Conservation (phyloP, 2,888 invertebrate species). For the Charanyca ferruginea region DNA sequence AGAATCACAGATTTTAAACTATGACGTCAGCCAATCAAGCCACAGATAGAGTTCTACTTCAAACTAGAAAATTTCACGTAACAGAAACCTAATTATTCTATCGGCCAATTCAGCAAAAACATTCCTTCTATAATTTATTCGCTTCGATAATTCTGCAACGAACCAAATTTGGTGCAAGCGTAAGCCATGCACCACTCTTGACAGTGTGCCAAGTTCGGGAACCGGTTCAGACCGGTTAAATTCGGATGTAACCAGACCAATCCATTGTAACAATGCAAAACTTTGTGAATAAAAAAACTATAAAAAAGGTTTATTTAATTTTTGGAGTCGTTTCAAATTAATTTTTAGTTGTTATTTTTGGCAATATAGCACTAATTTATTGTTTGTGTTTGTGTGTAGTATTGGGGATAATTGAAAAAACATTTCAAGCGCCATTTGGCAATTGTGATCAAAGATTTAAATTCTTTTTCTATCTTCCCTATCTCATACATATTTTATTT, state of each 20-base stretch:
- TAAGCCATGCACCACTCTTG: constrained; percentile 73
- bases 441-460: neutral
- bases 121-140: constrained; percentile 59
- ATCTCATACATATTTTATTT: too few relatives aligned
- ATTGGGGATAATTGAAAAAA: constrained; percentile 39
- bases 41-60: constrained; percentile 32
- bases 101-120: constrained; percentile 61
- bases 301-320: constrained; percentile 65
- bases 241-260: constrained; percentile 71
- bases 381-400: constrained; percentile 25
- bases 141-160: constrained; percentile 59
- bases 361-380: constrained; percentile 57
- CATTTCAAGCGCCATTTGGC: constrained; percentile 20
- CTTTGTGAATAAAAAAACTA: constrained; percentile 63
- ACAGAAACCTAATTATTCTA: constrained; percentile 51
- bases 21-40: constrained; percentile 19
- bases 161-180: constrained; percentile 64
- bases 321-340: constrained; percentile 67
- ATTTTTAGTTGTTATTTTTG: constrained; percentile 56
- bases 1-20: constrained; percentile 24
- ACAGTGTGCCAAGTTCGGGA: constrained; percentile 74
- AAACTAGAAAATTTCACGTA: constrained; percentile 38
- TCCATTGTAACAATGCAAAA: constrained; percentile 67
- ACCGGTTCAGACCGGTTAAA: constrained; percentile 77
- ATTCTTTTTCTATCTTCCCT: too few relatives aligned